Percentiles rank a stretch among this genome's conserved stretches.
phyloP scores from a whole-genome alignment of 92 coral and sea anemone genomes.

The Phenganax subtilis region DNA sequence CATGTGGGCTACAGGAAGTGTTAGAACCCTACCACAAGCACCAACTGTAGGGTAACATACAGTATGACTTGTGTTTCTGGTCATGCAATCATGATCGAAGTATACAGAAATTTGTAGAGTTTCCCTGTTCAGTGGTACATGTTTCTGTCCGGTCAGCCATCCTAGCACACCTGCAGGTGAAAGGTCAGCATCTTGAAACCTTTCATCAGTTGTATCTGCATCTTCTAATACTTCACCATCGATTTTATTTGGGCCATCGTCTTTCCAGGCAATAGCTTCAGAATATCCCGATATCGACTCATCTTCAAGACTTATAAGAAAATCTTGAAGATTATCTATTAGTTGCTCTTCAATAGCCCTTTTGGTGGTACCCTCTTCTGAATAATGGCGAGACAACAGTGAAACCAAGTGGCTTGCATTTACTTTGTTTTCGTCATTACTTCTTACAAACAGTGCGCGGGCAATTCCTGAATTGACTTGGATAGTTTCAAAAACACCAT shows the following conservation, averaged over 20 bases:
- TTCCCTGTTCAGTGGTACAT: constrained; percentile 60
- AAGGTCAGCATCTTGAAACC: constrained; percentile 41
- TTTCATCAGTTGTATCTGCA: constrained; percentile 20
- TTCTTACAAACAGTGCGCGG: constrained; percentile 49
- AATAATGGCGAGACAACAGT: constrained; percentile 48
- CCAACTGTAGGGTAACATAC: constrained; percentile 62
- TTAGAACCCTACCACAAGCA: constrained; percentile 57
- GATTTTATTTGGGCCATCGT: background rate
- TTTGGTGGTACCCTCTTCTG: constrained; percentile 45
- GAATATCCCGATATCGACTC: constrained; percentile 47
- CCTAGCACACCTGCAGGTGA: constrained; percentile 66
- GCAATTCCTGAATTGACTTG: constrained; percentile 44
- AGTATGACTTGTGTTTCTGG: constrained; percentile 58
- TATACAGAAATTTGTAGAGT: constrained; percentile 40
- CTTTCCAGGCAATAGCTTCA: constrained; percentile 45
- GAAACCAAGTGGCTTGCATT: constrained; percentile 68
- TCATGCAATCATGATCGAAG: constrained; percentile 64
- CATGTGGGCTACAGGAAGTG: constrained; percentile 69
- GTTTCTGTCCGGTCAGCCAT: constrained; percentile 68
- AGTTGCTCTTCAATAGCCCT: constrained; percentile 44
- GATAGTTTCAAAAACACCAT: constrained; percentile 48
- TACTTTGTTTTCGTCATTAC: constrained; percentile 30
- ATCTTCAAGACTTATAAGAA: constrained; percentile 58
- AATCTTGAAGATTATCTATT: constrained; percentile 55
- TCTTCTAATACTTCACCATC: background rate